These are phyloP conservation scores for Eremophila alpestris DNA, from an alignment of 2,797 vertebrate genomes.

Conservation along the genomic window DNA sequence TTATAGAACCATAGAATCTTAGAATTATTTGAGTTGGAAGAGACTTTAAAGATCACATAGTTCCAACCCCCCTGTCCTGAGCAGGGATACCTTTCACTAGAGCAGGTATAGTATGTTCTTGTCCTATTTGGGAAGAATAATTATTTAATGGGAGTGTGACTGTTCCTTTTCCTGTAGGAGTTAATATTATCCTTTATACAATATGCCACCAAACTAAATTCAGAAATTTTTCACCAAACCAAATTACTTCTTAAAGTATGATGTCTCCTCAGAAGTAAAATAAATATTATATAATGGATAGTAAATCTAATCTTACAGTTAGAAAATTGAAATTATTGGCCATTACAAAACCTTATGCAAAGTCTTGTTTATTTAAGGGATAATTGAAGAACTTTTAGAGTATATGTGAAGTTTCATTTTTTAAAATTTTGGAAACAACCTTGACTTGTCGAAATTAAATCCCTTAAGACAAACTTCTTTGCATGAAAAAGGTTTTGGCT, in stretches of 20 bases:
- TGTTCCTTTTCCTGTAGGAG: neutral
- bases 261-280: neutral
- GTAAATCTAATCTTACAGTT: neutral
- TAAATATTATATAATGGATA: neutral
- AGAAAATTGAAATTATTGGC: neutral
- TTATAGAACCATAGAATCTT: neutral
- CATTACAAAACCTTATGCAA: neutral
- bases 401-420: neutral
- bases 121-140: neutral
- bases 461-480: neutral
- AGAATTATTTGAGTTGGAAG: neutral
- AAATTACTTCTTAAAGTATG: neutral
- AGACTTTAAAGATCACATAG: neutral
- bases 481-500: neutral
- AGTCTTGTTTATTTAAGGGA: neutral
- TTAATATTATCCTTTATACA: neutral
- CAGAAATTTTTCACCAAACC: neutral
- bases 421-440: neutral
- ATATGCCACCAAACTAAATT: neutral
- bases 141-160: neutral
- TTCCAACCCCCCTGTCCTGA: fast-evolving
- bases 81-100: neutral
- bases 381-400: neutral
- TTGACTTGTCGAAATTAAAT: neutral
- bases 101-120: neutral